Evolutionary conservation across 2,113 vertebrate genomes (phyloP), one percentile per base, ranked within the genome.

Genomic region (Chelonoidis abingdonii): DNA sequence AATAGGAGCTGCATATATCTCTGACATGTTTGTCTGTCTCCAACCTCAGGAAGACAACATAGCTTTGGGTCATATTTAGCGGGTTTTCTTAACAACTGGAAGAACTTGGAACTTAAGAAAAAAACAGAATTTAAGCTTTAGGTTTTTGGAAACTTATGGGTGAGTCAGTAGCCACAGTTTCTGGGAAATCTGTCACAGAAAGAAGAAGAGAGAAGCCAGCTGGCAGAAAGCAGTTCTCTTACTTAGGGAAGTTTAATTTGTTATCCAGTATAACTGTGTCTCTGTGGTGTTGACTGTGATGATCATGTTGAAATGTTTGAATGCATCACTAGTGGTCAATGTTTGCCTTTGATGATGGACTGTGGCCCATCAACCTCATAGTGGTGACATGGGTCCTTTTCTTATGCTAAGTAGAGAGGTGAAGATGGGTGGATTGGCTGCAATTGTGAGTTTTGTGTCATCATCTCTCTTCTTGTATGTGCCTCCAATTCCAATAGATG

Each of bases 311-410:
- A 94, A 84, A 80, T 6, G 6, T 76, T 38, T 80, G 41, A 54
- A 88, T 53, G 27, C 41, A 3, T 14, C 78, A 35, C 17, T 62
- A 17, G 31, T 10, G 50, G 10, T 27, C 19, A 31, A 1, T 38
- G 49, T n/a, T 35, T 72, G 21, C 5, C 83, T 38, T 14, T 54
- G 19, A 10, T 31, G 56, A 76, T 79, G 54, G 29, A 21, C 6
- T 38, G 6, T 0, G 16, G 24, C 49, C 79, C 52, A 22, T 21
- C 0, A 1, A 10, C n/a, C 50, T 12, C n/a, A 69, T 72, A 1
- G 14, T 88, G 65, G 29, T 78, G 75, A 50, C 35, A 47, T 52
- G 76, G 59, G 11, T 4, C 31, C 10, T 4, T 79, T 81, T 86
- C 38, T 31, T 89, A 2, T 62, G 35, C 57, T 35, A 44, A 8